Evolutionary conservation across 2,888 invertebrate genomes (phyloP), one percentile per base, ranked within the genome.

Genomic region (Oeneis ivallda): DNA sequence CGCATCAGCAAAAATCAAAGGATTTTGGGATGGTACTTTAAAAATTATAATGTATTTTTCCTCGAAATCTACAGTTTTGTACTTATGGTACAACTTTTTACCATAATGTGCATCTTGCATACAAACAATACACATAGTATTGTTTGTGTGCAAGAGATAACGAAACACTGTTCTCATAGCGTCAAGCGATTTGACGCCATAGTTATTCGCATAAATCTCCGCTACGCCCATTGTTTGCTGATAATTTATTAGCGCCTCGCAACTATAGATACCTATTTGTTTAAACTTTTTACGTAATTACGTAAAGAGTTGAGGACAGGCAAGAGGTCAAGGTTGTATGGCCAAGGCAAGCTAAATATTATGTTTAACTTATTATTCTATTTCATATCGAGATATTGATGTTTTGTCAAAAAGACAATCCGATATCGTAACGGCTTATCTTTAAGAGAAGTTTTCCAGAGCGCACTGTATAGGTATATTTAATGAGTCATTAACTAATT

Each of bases 251-350:
- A 32, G 34, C 45, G 49, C 56, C 56, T 54, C 54, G 37, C 39
- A 63, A 53, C 41, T 37, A 73, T 70, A n/a, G n/a, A n/a, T n/a
- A n/a, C n/a, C n/a, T n/a, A 75, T 83, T 83, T 84, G 76, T 76
- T 74, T 73, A 80, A 76, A 68, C 75, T 75, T 74, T 81, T 81
- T 76, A 77, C 75, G 76, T 79, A 76, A 76, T 68, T 69, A 74
- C 77, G 76, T 76, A 75, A 74, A 32, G 75, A 79, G 79, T 75
- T 62, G 70, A 69, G 64, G 68, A 72, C 72, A 71, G 67, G 70
- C 62, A 41, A 60, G 73, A 71, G 86, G 84, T 86, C 82, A 84
- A 75, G 84, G 84, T 73, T 77, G 73, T 61, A 71, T 68, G 70
- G 73, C 74, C 76, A 76, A 77, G 75, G 73, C 67, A 69, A 75